Base-by-base conservation (phyloP, 2,888 invertebrate genomes). In the Labia minor region DNA sequence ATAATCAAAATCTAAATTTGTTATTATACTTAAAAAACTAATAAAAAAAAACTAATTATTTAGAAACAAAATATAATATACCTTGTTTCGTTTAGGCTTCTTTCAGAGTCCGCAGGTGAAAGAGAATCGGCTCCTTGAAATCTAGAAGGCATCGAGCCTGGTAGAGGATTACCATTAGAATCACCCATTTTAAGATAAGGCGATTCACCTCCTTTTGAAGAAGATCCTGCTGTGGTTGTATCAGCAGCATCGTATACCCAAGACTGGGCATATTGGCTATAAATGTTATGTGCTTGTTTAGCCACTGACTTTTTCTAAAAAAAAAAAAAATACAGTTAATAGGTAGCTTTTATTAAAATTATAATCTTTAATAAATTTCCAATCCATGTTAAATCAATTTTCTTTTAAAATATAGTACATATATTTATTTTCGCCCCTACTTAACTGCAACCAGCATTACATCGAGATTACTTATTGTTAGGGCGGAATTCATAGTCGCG, bases 241-340 rank as follows among this genome's bases (percentile, higher is more conserved):
- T 73, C 72, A n/a, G 75, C 76, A 18, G 78, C 73, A 66, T 81
- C 80, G 73, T 80, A 81, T 63, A 81, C 81, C 81, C 81, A 81
- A 69, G 80, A 80, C 72, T 80, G 80, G 18, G 79, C 77, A 73
- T 79, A 80, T 64, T 79, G 78, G 74, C 77, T 77, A 75, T 78
- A 78, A 19, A 75, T 74, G 68, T 69, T 69, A 67, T 71, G 70
- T n/a, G 71, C 70, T 37, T 70, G 69, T 62, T 70, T 70, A 6
- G 64, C 69, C 8, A 69, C 70, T 11, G 67, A 37, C 62, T 69
- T 69, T 61, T 67, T 70, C 69, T 70, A 67, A 26, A 70, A 69
- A 16, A 20, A 66, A 26, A 66, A n/a, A n/a, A n/a, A n/a, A n/a
- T n/a, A 66, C 19, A 19, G n/a, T 61, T 14, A 66, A 16, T 19